Base-by-base conservation (phyloP, 30 jellyfish, hydroid and myxozoan species). In the Aurelia sp. region DNA sequence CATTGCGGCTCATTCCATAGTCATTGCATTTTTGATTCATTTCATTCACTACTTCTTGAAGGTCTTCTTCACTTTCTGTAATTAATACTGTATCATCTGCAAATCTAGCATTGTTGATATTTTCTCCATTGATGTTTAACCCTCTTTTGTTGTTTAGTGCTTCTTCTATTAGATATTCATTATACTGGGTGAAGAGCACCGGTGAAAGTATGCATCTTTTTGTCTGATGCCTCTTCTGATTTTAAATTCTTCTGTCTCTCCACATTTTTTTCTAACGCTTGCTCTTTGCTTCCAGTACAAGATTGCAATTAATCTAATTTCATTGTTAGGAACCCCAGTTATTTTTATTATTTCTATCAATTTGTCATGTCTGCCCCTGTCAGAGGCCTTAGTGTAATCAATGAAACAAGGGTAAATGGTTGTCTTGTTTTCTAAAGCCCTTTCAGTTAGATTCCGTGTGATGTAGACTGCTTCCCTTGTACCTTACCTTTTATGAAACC, bases 261-360 rank as follows among this genome's bases (percentile, higher is more conserved):
- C 71, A 6, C 4, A 37, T 30, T 61, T 61, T 30, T 30, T 61
- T 61, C 71, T 61, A 17, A 61, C n/a, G 22, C 71, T 61, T 8
- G 71, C 71, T 61, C 22, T 61, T 37, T 61, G 71, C 22, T 61
- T 61, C 71, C 71, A 61, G 22, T 61, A 61, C 71, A 61, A 61
- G 22, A 17, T 61, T 7, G 71, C 71, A 61, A 61, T 61, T 61
- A 61, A 15, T 61, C 71, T 61, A 5, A 61, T 61, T 61, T n/a
- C n/a, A n/a, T n/a, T n/a, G n/a, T n/a, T n/a, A n/a, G n/a, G n/a
- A n/a, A n/a, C n/a, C n/a, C n/a, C 71, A 30, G 71, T 61, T 61
- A 30, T 8, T 61, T 61, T 61, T 37, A 61, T 61, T 61, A 61
- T 61, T 61, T 61, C 71, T 17, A 61, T 61, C 6, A 61, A 37